Evolutionary conservation across 2,888 invertebrate genomes (phyloP), one percentile per base, ranked within the genome.

Genomic region (Adineta ricciae): DNA sequence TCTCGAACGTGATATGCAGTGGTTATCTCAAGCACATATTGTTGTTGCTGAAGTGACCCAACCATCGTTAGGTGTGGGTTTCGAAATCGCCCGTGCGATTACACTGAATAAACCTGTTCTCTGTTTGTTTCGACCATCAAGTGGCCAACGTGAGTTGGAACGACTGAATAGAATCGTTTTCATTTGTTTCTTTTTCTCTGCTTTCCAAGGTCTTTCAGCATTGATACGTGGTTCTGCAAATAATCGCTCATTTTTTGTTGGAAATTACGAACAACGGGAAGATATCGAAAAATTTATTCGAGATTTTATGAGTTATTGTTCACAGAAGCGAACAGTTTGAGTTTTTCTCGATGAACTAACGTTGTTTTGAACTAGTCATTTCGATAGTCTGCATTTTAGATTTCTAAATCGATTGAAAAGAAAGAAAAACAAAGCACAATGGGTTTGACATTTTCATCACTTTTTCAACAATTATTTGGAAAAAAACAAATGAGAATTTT

Each of bases 361-460:
- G 50, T 11, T 64, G 27, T 19, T 36, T 32, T 64, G 7, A 64
- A 27, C 56, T 56, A 56, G 56, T 56, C 56, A 56, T 32, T n/a
- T 14, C 27, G 27, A 27, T 64, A 7, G 32, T 64, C 11, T 32
- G 64, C 64, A 32, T 64, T 64, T 64, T 32, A 64, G 32, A 32
- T 64, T 64, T n/a, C n/a, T n/a, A n/a, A n/a, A n/a, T n/a, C n/a
- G n/a, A n/a, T n/a, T n/a, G n/a, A n/a, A n/a, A n/a, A n/a, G n/a
- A n/a, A n/a, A n/a, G n/a, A n/a, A n/a, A n/a, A n/a, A n/a, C n/a
- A n/a, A n/a, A n/a, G n/a, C n/a, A 91, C 86, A 87, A 98, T 98
- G 98, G 98, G 98, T 89, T 92, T 98, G 89, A 96, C 97, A 87
- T 94, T 98, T 90, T 97, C 97, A 85, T 94, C 95, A 91, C 93